Percentiles rank a stretch among this genome's conserved stretches.
phyloP scores from a whole-genome alignment of 2,113 vertebrate genomes.

The Tinamus guttatus region DNA sequence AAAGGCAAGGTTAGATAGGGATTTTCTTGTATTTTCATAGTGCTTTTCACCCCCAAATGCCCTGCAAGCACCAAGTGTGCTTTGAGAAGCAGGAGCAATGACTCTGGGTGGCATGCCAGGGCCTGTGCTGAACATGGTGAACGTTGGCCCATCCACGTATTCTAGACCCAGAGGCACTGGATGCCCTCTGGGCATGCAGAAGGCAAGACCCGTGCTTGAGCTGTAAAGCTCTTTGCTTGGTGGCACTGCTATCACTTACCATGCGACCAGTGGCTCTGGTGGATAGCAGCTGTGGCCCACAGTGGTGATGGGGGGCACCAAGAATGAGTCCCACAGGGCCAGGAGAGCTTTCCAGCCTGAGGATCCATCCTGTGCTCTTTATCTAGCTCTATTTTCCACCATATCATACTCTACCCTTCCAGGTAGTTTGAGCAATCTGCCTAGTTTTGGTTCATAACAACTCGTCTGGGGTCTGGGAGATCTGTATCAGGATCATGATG shows the following conservation, averaged over 20 bases:
- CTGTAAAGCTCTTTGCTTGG: neutral
- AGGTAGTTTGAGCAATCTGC: neutral
- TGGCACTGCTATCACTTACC: neutral
- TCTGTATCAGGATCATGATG: fast-evolving
- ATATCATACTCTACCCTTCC: neutral
- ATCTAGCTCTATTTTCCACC: neutral
- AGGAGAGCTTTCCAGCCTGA: neutral
- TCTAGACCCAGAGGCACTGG: neutral
- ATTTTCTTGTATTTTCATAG: neutral
- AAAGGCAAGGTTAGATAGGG: neutral
- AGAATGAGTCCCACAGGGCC: neutral
- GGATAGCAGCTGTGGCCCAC: neutral
- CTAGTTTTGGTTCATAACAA: neutral
- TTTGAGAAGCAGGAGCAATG: neutral
- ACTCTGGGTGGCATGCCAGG: neutral
- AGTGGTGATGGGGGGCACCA: fast-evolving
- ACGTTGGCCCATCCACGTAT: fast-evolving
- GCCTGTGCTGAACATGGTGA: neutral
- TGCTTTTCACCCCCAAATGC: neutral
- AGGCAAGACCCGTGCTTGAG: fast-evolving
- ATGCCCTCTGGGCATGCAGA: fast-evolving
- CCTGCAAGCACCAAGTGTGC: fast-evolving
- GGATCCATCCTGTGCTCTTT: fast-evolving
- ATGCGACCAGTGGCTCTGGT: neutral
- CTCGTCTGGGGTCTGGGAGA: neutral